Conservation (phyloP, 2,113 vertebrate genomes). For the Muscicapa adusta region DNA sequence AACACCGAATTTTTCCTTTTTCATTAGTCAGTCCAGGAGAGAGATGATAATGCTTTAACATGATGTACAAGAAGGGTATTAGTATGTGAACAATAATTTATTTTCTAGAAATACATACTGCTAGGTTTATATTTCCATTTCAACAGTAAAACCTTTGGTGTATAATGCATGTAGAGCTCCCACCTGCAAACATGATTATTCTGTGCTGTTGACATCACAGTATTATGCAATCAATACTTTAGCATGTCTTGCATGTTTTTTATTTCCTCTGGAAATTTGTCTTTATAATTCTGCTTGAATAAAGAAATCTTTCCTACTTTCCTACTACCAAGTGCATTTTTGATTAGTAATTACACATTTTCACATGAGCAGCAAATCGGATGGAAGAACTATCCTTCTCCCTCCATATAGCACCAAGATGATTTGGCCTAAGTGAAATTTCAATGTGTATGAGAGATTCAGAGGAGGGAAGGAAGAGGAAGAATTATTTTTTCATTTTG, state of each 20-base stretch:
- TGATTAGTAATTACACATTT: neutral
- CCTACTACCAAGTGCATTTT: neutral
- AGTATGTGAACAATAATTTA: neutral
- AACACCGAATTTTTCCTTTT: slow-evolving; percentile 30
- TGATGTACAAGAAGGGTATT: neutral
- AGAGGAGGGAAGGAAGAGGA: neutral
- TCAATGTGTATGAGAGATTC: neutral
- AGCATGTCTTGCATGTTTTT: slow-evolving; percentile 35
- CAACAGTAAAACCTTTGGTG: neutral
- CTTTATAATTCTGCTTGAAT: neutral
- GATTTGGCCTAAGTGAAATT: neutral
- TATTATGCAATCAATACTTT: slow-evolving; percentile 35
- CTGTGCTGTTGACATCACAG: neutral
- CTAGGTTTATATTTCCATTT: neutral
- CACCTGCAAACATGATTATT: slow-evolving; percentile 34
- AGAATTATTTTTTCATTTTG: neutral
- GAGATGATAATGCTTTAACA: neutral
- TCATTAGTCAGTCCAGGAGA: slow-evolving; percentile 18
- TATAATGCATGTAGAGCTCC: slow-evolving; percentile 16
- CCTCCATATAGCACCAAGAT: neutral
- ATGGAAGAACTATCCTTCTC: neutral
- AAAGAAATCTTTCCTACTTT: neutral
- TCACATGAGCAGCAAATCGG: neutral
- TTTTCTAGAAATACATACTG: neutral
- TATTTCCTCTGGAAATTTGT: slow-evolving; percentile 3